Percentiles rank a stretch among this genome's conserved stretches.
phyloP scores from a whole-genome alignment of 1,140 invertebrate genomes.

The Drosophila bocqueti region DNA sequence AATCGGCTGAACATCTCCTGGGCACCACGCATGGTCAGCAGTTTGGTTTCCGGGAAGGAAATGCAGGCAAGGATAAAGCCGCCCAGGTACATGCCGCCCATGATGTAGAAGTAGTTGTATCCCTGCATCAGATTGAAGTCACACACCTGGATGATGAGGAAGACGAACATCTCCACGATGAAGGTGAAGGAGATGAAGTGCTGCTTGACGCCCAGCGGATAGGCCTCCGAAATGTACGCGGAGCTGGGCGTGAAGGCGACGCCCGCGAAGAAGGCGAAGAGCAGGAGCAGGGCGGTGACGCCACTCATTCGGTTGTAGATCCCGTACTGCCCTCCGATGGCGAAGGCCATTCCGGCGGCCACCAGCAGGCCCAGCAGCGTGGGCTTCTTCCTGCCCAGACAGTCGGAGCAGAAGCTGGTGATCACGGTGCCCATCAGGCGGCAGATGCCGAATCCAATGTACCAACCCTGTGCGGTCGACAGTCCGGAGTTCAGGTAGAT shows the following conservation, averaged over 20 bases:
- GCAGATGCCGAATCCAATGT: constrained; percentile 24
- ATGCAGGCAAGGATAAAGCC: constrained; percentile 38
- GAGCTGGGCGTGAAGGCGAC: constrained; percentile 51
- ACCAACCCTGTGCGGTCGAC: background rate
- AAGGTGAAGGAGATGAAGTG: constrained; percentile 57
- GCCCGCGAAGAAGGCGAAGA: constrained; percentile 52
- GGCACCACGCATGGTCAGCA: constrained; percentile 56
- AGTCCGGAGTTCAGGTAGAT: accelerated
- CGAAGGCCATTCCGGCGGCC: constrained; percentile 32
- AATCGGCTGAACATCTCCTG: constrained; percentile 56
- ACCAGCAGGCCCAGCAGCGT: constrained; percentile 44
- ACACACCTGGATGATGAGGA: constrained; percentile 34
- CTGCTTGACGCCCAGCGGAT: constrained; percentile 63
- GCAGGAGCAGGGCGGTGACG: constrained; percentile 1
- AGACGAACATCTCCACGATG: constrained; percentile 58
- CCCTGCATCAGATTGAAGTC: background rate
- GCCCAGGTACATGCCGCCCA: constrained; percentile 50
- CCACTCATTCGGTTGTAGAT: background rate
- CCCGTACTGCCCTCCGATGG: constrained; percentile 23
- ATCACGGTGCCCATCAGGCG: constrained; percentile 32
- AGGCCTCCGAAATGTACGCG: constrained; percentile 56
- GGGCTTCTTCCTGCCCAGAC: constrained; percentile 51
- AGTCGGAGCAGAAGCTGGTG: constrained; percentile 32
- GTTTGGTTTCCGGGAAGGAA: constrained; percentile 66
- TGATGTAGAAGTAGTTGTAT: constrained; percentile 44